phyloP scores from a whole-genome alignment of 2,113 vertebrate species.

The Xerus inauris region DNA sequence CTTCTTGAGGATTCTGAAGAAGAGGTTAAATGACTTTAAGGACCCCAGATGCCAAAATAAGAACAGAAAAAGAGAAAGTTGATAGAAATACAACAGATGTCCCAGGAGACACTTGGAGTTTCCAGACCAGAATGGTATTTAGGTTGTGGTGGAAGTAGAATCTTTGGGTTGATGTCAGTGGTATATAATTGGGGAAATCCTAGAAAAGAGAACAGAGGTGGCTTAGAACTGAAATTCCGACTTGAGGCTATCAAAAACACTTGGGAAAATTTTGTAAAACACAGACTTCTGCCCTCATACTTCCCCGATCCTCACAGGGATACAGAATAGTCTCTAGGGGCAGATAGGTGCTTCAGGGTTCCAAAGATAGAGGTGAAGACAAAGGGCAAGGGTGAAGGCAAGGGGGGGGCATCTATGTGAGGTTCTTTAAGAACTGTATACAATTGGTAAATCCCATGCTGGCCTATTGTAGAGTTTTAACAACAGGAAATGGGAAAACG shows the following conservation, averaged over 20 bases:
- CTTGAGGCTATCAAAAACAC: neutral
- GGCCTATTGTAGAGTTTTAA: neutral
- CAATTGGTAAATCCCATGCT: neutral
- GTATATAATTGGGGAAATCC: neutral
- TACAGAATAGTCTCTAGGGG: neutral
- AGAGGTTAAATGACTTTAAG: neutral
- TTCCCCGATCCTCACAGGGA: no score
- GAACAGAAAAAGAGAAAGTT: neutral
- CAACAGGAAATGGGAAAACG: neutral
- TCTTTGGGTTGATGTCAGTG: neutral
- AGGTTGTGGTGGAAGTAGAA: neutral
- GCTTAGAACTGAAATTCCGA: conserved; percentile 11
- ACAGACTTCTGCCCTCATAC: neutral
- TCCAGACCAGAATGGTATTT: neutral
- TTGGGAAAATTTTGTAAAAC: neutral
- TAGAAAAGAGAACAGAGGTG: neutral
- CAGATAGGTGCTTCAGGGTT: neutral
- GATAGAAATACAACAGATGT: neutral
- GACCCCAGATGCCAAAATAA: neutral
- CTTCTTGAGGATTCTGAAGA: neutral
- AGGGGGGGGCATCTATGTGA: neutral
- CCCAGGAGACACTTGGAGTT: neutral
- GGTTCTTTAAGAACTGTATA: neutral
- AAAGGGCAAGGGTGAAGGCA: neutral
- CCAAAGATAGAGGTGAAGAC: neutral